Conservation (phyloP, 92 coral and sea anemone species). For the Anthopleura xanthogrammica region DNA sequence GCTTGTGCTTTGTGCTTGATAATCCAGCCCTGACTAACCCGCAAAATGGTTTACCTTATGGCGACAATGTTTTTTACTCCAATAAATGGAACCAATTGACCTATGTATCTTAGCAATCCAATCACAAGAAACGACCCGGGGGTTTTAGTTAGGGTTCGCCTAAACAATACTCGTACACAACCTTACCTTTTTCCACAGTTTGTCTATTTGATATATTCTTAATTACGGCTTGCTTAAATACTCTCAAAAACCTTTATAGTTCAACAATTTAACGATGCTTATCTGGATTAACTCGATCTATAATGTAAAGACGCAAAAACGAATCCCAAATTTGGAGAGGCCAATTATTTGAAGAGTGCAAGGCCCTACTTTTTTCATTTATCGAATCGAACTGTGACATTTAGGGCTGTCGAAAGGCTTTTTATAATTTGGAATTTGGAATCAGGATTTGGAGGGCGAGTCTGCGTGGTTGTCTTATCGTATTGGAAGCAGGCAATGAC, state of each 20-base stretch:
- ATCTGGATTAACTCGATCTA: not conserved
- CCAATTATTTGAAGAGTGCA: not conserved
- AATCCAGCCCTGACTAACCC: not conserved
- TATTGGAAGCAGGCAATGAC: not conserved
- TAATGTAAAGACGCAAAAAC: slow-evolving; percentile 4
- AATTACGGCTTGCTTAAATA: slow-evolving; percentile 1
- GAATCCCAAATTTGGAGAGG: not conserved
- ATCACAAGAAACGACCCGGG: not conserved
- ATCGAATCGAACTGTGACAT: not conserved
- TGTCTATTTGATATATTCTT: slow-evolving; percentile 5
- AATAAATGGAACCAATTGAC: not conserved
- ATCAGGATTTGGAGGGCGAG: not conserved
- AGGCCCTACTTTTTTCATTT: not conserved
- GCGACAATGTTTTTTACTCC: not conserved
- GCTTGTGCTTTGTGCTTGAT: not conserved
- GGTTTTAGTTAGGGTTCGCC: not conserved
- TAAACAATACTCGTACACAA: not conserved
- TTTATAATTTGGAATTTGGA: not conserved
- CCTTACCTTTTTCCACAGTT: not conserved
- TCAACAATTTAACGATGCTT: not conserved
- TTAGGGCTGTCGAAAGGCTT: not conserved
- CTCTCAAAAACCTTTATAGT: slow-evolving; percentile 10
- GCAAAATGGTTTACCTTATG: not conserved
- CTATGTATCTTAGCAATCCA: not conserved
- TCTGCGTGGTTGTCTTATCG: not conserved